Percentiles rank a stretch among this genome's conserved stretches.
phyloP scores from a whole-genome alignment of 2,797 vertebrate genomes.

The Mormyrus hasselquistii region DNA sequence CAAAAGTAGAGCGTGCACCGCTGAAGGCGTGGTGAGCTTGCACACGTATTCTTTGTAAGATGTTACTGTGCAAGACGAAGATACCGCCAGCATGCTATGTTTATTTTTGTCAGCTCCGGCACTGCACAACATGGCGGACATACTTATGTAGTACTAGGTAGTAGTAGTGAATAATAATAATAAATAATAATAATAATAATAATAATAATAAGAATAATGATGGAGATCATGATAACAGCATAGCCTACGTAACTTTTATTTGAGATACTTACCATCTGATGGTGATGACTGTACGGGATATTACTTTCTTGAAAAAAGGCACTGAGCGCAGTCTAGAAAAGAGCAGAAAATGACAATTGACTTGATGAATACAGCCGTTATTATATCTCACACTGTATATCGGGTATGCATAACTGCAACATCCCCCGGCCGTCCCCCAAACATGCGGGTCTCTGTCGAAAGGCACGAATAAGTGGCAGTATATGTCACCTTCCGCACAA shows the following conservation, averaged over 20 bases:
- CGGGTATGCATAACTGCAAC: neutral
- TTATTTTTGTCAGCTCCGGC: slow-evolving; percentile 27
- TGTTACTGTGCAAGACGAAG: neutral
- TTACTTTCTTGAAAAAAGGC: slow-evolving; percentile 80
- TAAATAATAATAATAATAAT: neutral
- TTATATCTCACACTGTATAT: neutral
- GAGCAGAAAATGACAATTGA: neutral
- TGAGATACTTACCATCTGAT: slow-evolving; percentile 73
- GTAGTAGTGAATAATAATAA: neutral
- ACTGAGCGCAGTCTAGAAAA: slow-evolving; percentile 72
- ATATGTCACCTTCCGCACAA: neutral
- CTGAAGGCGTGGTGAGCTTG: neutral
- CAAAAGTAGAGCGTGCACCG: neutral
- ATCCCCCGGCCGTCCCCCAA: neutral
- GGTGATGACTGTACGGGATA: slow-evolving; percentile 72
- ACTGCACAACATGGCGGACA: slow-evolving; percentile 39
- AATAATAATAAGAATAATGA: slow-evolving; percentile 16
- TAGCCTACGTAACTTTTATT: neutral
- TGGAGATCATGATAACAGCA: neutral
- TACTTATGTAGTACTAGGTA: neutral
- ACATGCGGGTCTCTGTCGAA: neutral
- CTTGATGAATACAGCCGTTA: neutral
- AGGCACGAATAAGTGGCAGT: neutral
- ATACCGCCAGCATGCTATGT: slow-evolving; percentile 13
- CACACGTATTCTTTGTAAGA: neutral